Evolutionary conservation across 1,140 invertebrate species (phyloP).

Genomic region (Drosophila truncata): DNA sequence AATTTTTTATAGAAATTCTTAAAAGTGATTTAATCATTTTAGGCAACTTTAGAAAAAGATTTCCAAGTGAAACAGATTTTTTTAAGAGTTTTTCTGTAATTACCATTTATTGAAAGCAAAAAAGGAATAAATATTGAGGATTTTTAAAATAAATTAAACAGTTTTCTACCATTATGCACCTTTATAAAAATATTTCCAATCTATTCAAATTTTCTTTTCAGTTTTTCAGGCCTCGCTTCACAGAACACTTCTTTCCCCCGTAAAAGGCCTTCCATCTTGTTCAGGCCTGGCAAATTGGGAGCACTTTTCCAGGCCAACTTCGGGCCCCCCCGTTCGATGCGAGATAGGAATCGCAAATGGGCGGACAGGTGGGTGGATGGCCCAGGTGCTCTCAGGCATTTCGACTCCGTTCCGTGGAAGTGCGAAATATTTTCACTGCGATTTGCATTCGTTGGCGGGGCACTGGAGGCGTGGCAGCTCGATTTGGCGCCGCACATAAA

Average conservation of each 20-base stretch:
- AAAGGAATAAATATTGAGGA: neutral
- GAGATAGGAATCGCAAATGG: conserved; percentile 29
- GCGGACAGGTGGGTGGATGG: conserved; percentile 16
- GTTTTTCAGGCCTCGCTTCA: neutral
- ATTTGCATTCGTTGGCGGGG: conserved; percentile 62
- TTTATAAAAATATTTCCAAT: neutral
- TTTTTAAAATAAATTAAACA: neutral
- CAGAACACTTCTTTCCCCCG: conserved; percentile 5
- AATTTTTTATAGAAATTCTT: neutral
- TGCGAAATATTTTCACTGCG: conserved; percentile 78
- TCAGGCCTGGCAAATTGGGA: conserved; percentile 40
- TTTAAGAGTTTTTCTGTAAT: neutral
- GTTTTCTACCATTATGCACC: fast-evolving
- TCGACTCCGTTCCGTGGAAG: conserved; percentile 58
- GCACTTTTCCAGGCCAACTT: conserved; percentile 43
- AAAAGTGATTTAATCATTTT: neutral
- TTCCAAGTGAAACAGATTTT: neutral
- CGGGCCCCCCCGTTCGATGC: conserved; percentile 7
- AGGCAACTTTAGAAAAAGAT: too few relatives aligned
- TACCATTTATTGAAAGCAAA: neutral
- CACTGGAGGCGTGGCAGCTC: conserved; percentile 10
- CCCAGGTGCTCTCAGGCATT: neutral
- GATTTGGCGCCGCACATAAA: conserved; percentile 77
- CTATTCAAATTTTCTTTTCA: neutral
- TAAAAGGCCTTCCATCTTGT: conserved; percentile 33